These are phyloP conservation scores for Prosopocoilus inquinatus DNA, from an alignment of 2,888 invertebrate species.

Conservation along the genomic window DNA sequence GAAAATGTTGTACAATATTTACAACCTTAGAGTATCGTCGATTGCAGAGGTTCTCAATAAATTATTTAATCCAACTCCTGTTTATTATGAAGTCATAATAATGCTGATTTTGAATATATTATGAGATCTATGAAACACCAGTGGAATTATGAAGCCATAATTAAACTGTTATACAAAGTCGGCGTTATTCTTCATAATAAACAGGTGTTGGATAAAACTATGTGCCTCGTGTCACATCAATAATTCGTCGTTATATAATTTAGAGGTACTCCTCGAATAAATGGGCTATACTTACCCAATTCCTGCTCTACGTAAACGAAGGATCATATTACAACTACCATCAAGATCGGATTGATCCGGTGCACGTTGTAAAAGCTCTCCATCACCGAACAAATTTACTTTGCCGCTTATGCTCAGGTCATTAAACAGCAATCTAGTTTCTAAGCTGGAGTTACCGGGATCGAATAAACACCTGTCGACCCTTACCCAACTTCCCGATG, in stretches of 20 bases:
- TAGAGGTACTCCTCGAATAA: not conserved
- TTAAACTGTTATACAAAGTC: no score
- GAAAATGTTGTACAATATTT: no score
- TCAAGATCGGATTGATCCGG: slow-evolving; percentile 42
- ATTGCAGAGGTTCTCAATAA: no score
- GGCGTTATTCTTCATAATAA: not conserved
- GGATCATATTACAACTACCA: slow-evolving; percentile 72
- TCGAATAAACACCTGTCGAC: slow-evolving; percentile 77
- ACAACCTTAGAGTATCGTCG: no score
- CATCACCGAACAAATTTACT: slow-evolving; percentile 59
- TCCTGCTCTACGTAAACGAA: slow-evolving; percentile 73
- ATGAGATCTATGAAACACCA: no score
- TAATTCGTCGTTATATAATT: not conserved
- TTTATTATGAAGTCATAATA: no score
- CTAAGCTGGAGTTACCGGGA: slow-evolving; percentile 69
- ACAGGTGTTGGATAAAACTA: no score
- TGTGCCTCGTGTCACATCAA: not conserved
- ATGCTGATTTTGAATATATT: no score
- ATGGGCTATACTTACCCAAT: slow-evolving; percentile 55
- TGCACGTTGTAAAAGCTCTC: slow-evolving; percentile 51
- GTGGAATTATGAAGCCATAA: no score
- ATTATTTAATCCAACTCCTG: no score
- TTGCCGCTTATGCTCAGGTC: slow-evolving; percentile 78
- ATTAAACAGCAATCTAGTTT: slow-evolving; percentile 74
- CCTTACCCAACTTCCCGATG: slow-evolving; percentile 64